A percentile compares a stretch with the other conserved stretches of the same genome.
phyloP scores from a whole-genome alignment of 2,888 invertebrate species.

The Amphipyra tragopoginis region DNA sequence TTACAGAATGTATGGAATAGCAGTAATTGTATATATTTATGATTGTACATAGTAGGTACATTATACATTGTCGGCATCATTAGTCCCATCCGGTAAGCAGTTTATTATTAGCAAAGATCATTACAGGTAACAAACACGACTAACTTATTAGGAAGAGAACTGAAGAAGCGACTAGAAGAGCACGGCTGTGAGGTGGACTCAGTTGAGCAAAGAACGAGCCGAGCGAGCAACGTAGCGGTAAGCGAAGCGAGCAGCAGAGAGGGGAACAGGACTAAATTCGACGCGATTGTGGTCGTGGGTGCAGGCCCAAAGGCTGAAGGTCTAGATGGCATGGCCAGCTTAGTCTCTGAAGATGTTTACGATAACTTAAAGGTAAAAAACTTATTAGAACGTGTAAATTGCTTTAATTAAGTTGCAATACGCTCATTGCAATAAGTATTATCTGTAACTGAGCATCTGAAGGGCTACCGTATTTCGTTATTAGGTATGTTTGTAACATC shows the following conservation, averaged over 20 bases:
- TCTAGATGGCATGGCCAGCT: conserved; percentile 71
- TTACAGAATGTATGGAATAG: too few relatives aligned
- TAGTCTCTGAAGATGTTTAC: conserved; percentile 79
- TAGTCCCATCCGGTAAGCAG: conserved; percentile 12
- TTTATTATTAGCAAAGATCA: conserved; percentile 36
- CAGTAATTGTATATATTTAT: too few relatives aligned
- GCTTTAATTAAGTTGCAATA: too few relatives aligned
- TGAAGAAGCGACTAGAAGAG: conserved; percentile 72
- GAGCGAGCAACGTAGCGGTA: conserved; percentile 1
- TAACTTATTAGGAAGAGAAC: conserved; percentile 73
- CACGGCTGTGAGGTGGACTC: conserved; percentile 74
- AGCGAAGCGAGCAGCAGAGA: conserved; percentile 23
- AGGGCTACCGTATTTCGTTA: neutral
- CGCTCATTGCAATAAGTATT: too few relatives aligned
- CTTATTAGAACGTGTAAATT: neutral
- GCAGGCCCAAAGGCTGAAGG: conserved; percentile 68
- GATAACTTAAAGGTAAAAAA: conserved; percentile 78
- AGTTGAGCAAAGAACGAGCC: conserved; percentile 38
- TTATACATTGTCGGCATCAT: neutral
- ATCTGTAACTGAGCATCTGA: neutral
- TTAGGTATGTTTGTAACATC: conserved; percentile 1
- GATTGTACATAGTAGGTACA: too few relatives aligned
- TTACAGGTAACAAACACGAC: conserved; percentile 79
- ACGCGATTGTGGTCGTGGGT: conserved; percentile 81
- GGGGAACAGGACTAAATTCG: conserved; percentile 61